Evolutionary conservation across 2,113 vertebrate genomes (phyloP), one percentile per base, ranked within the genome.

Genomic region (Microtus richardsoni): DNA sequence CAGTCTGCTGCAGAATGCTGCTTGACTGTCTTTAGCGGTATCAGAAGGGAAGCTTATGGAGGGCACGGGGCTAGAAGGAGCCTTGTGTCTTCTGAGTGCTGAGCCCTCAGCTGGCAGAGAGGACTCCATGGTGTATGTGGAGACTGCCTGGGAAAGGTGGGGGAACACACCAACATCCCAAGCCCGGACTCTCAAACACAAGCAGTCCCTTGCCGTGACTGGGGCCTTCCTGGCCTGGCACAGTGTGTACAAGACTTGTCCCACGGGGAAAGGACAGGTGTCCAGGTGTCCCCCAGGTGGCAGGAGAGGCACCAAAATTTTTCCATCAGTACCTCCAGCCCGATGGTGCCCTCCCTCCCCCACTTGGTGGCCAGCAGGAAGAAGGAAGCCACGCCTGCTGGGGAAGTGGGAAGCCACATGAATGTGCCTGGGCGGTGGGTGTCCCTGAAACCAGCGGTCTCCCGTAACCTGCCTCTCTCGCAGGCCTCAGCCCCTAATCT

Each of bases 201-300:
- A 16, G 9, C 64, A 70, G 22, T 36, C 22, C 66, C 85, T 30
- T 36, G 11, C 6, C 14, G 2, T 54, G 22, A 22, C 24, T 52
- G 11, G 84, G 33, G 66, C 22, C 33, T 71, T 26, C 47, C 47
- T 52, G 33, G 44, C 66, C 64, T 71, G 84, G 47, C 24, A 36
- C 85, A 26, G 21, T n/a, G 47, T 71, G 47, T 26, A 22, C 44
- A 87, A n/a, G 66, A 52, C 36, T 19, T 2, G 26, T 54, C 66
- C 68, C 33, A 17, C 39, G 14, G 64, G 83, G 80, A 68, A 86
- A 49, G 62, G 62, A 68, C 39, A 64, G 30, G 62, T 66, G 83
- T 84, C 82, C 39, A 85, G 41, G 64, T 47, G 84, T 70, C 84
- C 84, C 84, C 84, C 84, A 86, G 84, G 64, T 86, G 44, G 84